Base-by-base conservation (phyloP, 2,888 invertebrate species). In the Ornithoptera alexandrae region DNA sequence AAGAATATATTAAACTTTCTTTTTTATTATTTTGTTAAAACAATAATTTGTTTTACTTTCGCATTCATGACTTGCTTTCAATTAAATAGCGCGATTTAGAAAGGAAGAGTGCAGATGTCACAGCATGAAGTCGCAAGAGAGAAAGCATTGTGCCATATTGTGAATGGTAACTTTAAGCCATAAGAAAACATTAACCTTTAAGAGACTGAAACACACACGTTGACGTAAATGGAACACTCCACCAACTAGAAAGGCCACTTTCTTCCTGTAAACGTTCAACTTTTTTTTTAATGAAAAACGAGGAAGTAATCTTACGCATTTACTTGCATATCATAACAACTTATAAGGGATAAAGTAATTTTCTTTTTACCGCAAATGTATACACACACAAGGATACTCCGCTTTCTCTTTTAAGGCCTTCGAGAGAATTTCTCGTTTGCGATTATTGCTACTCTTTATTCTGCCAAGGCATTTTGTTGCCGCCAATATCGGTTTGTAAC, bases 81-180 rank as follows among this genome's bases (percentile, higher is more conserved):
- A 78, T 77, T 64, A 67, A 71, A 79, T 81, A 79, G 79, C 78
- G 71, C 84, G 83, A 84, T 77, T 82, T 87, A 86, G 91, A 92
- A 92, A 92, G 91, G 91, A 92, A 92, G 89, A 92, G 91, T 92
- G 85, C 83, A 85, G 84, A 83, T 88, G 88, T 86, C 87, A 86
- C 85, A 85, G 85, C 84, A 79, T 82, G 83, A 79, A 85, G 86
- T 81, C 83, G 85, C 87, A 87, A 86, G 84, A 85, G 91, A 84
- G 91, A 91, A 91, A 91, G 90, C 89, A 84, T 77, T 79, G 30
- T 83, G 84, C 85, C 83, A 86, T 85, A 89, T 86, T 86, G 84
- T 85, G 89, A 90, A 90, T 90, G 90, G 89, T 87, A 90, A 90
- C 85, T 87, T 89, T 82, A 84, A 84, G 87, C 82, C 83, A 83